Evolutionary conservation across 2,797 vertebrate genomes (phyloP).

Genomic region (Typhlichthys subterraneus): DNA sequence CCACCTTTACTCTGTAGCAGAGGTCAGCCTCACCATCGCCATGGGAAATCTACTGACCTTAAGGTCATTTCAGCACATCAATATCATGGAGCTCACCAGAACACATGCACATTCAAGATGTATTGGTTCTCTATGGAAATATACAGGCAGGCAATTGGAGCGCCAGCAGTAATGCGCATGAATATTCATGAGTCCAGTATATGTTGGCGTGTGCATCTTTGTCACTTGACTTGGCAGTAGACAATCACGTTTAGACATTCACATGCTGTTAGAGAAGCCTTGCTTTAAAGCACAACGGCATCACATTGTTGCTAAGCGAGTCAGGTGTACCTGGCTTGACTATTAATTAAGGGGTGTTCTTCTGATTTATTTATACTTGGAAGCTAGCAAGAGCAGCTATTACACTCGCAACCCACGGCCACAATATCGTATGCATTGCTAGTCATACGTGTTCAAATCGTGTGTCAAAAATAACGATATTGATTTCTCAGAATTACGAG

Average conservation of each 20-base stretch:
- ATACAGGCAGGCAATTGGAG: neutral
- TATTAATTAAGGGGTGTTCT: slow-evolving; percentile 44
- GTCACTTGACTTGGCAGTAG: neutral
- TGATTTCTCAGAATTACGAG: too few species aligned
- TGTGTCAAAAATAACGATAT: too few species aligned
- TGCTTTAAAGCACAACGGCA: slow-evolving; percentile 23
- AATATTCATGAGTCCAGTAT: neutral
- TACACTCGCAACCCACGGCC: slow-evolving; percentile 1
- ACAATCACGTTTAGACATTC: neutral
- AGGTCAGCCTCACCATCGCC: slow-evolving; percentile 13
- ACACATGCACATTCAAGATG: neutral
- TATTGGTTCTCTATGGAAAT: neutral
- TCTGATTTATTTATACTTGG: slow-evolving; percentile 46
- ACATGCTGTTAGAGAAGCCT: slow-evolving; percentile 11
- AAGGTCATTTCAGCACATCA: slow-evolving; percentile 15
- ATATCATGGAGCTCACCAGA: slow-evolving; percentile 7
- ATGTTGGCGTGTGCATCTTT: neutral
- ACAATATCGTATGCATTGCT: too few species aligned
- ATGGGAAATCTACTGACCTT: slow-evolving; percentile 17
- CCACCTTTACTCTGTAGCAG: neutral
- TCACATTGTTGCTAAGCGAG: slow-evolving; percentile 24
- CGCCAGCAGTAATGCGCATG: neutral
- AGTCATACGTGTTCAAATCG: too few species aligned
- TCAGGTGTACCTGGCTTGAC: slow-evolving; percentile 43
- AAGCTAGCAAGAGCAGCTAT: slow-evolving; percentile 41